phyloP scores from a whole-genome alignment of 2,113 vertebrate species.

The Xenopus borealis region DNA sequence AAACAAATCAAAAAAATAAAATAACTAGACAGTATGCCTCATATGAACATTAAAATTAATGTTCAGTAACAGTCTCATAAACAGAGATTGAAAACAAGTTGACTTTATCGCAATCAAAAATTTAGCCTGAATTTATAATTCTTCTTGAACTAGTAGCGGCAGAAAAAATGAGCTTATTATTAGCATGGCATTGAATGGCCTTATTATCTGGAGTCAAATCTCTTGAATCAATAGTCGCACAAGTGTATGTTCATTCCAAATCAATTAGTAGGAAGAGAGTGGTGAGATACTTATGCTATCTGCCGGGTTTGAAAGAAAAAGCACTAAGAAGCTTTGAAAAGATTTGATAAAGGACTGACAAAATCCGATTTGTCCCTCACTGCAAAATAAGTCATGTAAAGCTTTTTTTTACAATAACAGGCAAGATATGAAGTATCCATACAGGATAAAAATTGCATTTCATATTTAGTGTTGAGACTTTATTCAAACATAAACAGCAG shows the following conservation, averaged over 20 bases:
- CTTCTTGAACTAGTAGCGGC: conserved; percentile 18
- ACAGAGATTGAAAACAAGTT: too few relatives aligned
- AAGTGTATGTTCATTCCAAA: conserved; percentile 27
- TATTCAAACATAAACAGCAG: conserved; percentile 50
- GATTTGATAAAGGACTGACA: conserved; percentile 48
- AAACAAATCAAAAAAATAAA: too few relatives aligned
- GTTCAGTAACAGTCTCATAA: too few relatives aligned
- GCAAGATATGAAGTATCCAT: too few relatives aligned
- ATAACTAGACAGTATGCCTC: too few relatives aligned
- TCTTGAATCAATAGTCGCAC: conserved; percentile 35
- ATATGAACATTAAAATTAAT: too few relatives aligned
- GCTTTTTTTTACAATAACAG: too few relatives aligned
- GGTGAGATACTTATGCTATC: conserved; percentile 19
- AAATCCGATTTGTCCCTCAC: conserved; percentile 56
- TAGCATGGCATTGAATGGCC: conserved; percentile 26
- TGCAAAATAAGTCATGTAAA: conserved; percentile 53
- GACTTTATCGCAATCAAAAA: too few relatives aligned
- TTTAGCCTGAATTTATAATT: too few relatives aligned
- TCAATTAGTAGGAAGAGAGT: conserved; percentile 26
- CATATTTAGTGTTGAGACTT: conserved; percentile 49
- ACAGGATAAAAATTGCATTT: too few relatives aligned
- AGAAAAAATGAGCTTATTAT: conserved; percentile 31
- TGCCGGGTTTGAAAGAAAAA: conserved; percentile 22
- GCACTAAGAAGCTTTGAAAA: conserved; percentile 28
- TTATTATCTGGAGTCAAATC: conserved; percentile 37